Evolutionary conservation across 2,113 vertebrate species (phyloP).

Genomic region (Beaufortia kweichowensis): DNA sequence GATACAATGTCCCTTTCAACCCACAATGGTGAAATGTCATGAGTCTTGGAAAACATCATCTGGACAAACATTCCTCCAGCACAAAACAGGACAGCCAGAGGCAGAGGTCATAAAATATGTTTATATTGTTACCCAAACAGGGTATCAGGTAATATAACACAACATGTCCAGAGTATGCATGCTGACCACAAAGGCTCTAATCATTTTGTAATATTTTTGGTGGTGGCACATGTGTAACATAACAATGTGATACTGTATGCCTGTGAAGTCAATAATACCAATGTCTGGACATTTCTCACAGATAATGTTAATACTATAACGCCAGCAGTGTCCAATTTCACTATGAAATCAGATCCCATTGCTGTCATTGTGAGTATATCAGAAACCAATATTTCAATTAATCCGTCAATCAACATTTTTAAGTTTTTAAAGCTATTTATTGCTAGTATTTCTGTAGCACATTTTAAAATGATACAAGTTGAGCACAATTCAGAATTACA

Average conservation of each 20-base stretch:
- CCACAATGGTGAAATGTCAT: not conserved
- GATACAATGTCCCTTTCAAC: not conserved
- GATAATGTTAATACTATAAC: not conserved
- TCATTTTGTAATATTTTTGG: too few species aligned
- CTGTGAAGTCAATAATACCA: constrained; percentile 1
- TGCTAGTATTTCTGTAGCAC: too few species aligned
- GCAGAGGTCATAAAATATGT: not conserved
- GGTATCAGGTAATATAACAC: not conserved
- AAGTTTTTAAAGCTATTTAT: too few species aligned
- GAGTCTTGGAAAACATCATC: too few species aligned
- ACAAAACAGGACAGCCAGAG: too few species aligned
- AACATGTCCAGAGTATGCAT: not conserved
- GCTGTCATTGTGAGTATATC: too few species aligned
- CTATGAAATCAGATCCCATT: not conserved
- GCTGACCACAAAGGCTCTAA: too few species aligned
- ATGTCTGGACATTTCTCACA: too few species aligned
- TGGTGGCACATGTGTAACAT: not conserved
- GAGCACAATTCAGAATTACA: too few species aligned
- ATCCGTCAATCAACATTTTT: too few species aligned
- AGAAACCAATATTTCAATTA: too few species aligned
- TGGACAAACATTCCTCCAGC: not conserved
- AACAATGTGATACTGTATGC: not conserved
- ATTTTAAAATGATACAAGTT: too few species aligned
- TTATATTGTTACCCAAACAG: not conserved
- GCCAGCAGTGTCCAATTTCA: constrained; percentile 5